Base-by-base conservation (phyloP, 2,113 vertebrate species). In the Tragelaphus strepsiceros region DNA sequence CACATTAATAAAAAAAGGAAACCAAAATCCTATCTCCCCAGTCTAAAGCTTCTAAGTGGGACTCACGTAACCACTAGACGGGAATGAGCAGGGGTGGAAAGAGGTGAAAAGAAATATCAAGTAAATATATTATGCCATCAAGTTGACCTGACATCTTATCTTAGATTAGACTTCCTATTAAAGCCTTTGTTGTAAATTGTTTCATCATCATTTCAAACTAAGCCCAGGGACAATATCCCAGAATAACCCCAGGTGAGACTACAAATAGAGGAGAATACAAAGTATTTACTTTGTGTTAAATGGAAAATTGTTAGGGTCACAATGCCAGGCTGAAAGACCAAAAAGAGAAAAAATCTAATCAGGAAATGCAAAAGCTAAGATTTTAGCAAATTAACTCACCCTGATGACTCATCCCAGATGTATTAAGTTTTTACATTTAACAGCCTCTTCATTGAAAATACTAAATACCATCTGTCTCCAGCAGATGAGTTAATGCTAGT, bases 401-500 rank as follows among this genome's bases (percentile, higher is more conserved):
- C 96, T 43, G 82, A 67, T 98, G 97, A 98, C 87, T 98, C 97
- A 97, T 92, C 64, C 87, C 92, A 97, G 88, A 97, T 77, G 87
- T 64, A 95, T 96, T 92, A 95, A 93, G 94, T 93, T 96, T 97
- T 97, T 94, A 82, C 94, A 96, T 96, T 97, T 97, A 96, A 95
- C 87, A 82, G 56, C 53, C 71, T 97, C 74, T 94, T 97, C 94
- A 92, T 84, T 96, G 91, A 98, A 97, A 95, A 97, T 94, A 92
- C 92, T 86, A 90, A 97, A 97, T 95, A 90, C 96, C 98, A 97
- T 97, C 97, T 98, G 98, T 95, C 97, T 97, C 81, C 14, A 95
- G 58, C 80, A 53, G 88, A 98, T 97, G 96, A 98, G 87, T 97
- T 97, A 95, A 97, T 92, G 64, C 90, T 97, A 94, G 91, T 86